Evolutionary conservation across 1,140 invertebrate genomes (phyloP).

Genomic region (Pogonomyrmex barbatus): DNA sequence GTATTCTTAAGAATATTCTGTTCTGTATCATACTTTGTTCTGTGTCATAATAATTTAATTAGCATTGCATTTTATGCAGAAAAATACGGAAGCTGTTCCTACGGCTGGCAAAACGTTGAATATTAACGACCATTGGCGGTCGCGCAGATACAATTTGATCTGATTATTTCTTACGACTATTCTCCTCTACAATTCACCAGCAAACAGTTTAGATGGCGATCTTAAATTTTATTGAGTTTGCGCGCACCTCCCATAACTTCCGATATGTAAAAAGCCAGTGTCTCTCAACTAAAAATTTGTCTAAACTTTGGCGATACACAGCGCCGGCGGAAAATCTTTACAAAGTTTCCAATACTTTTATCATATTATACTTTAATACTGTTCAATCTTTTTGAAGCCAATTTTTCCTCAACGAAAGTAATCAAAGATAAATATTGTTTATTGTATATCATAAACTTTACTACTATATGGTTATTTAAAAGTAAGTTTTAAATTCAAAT

Average conservation of each 20-base stretch:
- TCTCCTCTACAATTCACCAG: slow-evolving; percentile 35
- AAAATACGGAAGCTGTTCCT: neutral
- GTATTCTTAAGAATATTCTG: neutral
- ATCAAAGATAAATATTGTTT: neutral
- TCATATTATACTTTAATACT: neutral
- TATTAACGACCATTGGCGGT: slow-evolving; percentile 20
- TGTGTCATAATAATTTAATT: neutral
- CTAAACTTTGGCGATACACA: neutral
- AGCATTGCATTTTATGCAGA: neutral
- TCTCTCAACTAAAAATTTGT: neutral
- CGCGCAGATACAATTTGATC: slow-evolving; percentile 48
- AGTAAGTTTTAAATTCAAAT: neutral
- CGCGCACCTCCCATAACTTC: neutral
- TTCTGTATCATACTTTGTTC: no score
- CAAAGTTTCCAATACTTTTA: neutral
- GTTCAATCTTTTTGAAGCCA: no score
- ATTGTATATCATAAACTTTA: neutral
- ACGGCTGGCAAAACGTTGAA: neutral
- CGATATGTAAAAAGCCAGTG: slow-evolving; percentile 31
- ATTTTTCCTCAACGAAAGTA: neutral
- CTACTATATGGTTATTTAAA: neutral
- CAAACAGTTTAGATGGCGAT: slow-evolving; percentile 18
- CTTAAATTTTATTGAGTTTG: slow-evolving; percentile 49
- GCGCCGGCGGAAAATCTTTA: neutral
- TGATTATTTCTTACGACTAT: slow-evolving; percentile 50